Evolutionary conservation across 2,113 vertebrate genomes (phyloP), one percentile per base, ranked within the genome.

Genomic region (Picathartes gymnocephalus): DNA sequence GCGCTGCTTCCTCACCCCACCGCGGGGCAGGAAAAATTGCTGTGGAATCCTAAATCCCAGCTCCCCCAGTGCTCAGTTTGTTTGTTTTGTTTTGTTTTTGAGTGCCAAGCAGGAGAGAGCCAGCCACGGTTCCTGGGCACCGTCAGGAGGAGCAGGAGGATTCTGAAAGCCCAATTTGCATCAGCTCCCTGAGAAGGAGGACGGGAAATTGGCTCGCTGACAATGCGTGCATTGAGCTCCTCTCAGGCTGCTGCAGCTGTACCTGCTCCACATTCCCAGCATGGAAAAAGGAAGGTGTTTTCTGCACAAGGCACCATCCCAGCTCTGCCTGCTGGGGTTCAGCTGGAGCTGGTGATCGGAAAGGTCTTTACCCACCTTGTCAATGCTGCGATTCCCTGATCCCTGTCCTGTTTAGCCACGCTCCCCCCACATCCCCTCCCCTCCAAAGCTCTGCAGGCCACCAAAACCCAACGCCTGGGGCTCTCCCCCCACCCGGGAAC

Each of bases 321-420:
- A 11, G 44, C 42, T 25, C 68, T 6, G 40, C 73, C 42, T 13
- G 27, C 2, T 0, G 4, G 14, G 50, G 13, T 8, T 35, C 4
- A 7, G 39, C 6, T 0, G 66, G 25, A 14, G 4, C 10, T 1
- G 31, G 1, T 7, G 25, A 18, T 25, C 62, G 2, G 5, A 30
- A 35, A 66, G 21, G 31, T 35, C 24, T 21, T 42, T 66, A 6
- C 51, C 10, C 5, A 2, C 48, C 30, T 35, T 17, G 4, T 42
- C 82, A 25, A 1, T 1, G 21, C 44, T 10, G 22, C 1, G 31
- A 50, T 42, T 66, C 37, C 14, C 3, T 6, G 15, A 30, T 47
- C 50, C 42, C 74, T 13, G 51, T 24, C 44, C 61, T 37, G 28
- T 16, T 68, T 19, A 42, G 84, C 71, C 44, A 9, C 88, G 28